phyloP scores from a whole-genome alignment of 2,888 invertebrate genomes.

The Agonum fuliginosum region DNA sequence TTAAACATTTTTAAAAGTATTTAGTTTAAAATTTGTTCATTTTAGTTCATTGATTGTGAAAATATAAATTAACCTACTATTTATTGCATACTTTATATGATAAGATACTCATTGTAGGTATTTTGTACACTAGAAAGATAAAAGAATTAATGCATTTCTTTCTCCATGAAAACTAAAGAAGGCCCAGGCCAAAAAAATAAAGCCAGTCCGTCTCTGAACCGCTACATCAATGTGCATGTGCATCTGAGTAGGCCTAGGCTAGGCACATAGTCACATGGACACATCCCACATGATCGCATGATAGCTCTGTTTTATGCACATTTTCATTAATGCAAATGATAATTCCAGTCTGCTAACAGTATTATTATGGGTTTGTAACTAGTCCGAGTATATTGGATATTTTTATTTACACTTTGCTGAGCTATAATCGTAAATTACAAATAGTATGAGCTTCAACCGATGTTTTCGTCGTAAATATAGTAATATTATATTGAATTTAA shows the following conservation, averaged over 20 bases:
- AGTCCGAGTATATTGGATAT: not conserved
- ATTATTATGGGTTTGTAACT: constrained; percentile 6
- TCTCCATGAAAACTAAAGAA: too few relatives aligned
- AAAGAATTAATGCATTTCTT: too few relatives aligned
- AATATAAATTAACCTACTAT: too few relatives aligned
- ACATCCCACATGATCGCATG: constrained; percentile 2
- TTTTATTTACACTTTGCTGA: not conserved
- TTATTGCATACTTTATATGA: too few relatives aligned
- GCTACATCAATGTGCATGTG: not conserved
- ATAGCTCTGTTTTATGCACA: constrained; percentile 13
- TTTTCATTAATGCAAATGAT: constrained; percentile 32
- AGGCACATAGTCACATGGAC: too few relatives aligned
- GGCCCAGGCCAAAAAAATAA: too few relatives aligned
- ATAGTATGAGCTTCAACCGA: not conserved
- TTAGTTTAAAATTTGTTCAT: too few relatives aligned
- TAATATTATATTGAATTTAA: not conserved
- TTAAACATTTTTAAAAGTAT: too few relatives aligned
- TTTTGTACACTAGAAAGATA: too few relatives aligned
- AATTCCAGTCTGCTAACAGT: constrained; percentile 6
- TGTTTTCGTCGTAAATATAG: not conserved
- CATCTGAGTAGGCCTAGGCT: constrained; percentile 15
- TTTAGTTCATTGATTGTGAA: too few relatives aligned
- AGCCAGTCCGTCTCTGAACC: too few relatives aligned
- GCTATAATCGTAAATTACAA: not conserved
- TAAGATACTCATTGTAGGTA: too few relatives aligned